Evolutionary conservation across 2,888 invertebrate genomes (phyloP).

Genomic region (Schizaphis graminum): DNA sequence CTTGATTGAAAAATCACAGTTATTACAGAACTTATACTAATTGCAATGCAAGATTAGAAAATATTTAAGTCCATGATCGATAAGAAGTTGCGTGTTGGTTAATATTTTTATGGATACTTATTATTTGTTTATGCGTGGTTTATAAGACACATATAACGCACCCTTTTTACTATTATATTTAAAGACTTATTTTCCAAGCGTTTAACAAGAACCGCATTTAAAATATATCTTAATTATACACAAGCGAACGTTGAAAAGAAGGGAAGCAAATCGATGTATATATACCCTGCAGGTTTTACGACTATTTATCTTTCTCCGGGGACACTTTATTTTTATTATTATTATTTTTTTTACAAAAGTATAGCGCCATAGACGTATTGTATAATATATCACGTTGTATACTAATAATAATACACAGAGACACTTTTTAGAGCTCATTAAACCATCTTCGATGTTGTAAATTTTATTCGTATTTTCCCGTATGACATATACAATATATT

Average conservation of each 20-base stretch:
- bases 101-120: neutral
- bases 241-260: neutral
- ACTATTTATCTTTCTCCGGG: constrained; percentile 3
- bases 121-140: neutral
- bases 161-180: neutral
- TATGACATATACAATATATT: neutral
- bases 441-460: neutral
- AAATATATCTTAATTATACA: neutral
- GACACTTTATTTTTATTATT: constrained; percentile 2
- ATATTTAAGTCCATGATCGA: neutral
- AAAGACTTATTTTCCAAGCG: neutral
- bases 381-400: neutral
- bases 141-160: neutral
- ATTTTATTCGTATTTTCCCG: constrained; percentile 12
- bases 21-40: neutral
- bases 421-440: constrained; percentile 15
- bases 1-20: neutral
- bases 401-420: neutral
- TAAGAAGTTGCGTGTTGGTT: neutral
- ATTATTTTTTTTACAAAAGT: neutral
- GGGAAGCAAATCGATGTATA: neutral
- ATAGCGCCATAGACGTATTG: neutral
- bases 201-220: neutral
- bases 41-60: neutral
- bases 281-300: neutral